Percentiles rank a stretch among this genome's conserved stretches.
Evolutionary conservation across 1,140 invertebrate genomes (phyloP).

Genomic region (Paramacrobiotus metropolitanus): DNA sequence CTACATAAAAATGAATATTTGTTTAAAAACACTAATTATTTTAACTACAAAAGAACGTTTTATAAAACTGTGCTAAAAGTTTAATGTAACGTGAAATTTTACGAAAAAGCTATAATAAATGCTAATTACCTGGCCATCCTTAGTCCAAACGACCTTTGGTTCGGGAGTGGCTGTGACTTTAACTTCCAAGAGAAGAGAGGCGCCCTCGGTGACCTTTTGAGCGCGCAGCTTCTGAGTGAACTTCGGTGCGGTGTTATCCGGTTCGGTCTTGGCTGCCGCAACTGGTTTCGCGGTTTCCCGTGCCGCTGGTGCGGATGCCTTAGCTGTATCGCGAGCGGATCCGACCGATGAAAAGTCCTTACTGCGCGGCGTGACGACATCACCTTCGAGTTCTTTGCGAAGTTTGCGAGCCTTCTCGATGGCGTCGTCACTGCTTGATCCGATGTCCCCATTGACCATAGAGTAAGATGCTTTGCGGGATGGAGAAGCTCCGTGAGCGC

Average conservation of each 20-base stretch:
- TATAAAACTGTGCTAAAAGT: neutral
- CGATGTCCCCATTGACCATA: neutral
- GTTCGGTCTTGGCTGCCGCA: neutral
- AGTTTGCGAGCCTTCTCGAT: constrained; percentile 2
- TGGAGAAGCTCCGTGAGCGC: neutral
- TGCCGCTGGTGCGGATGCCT: neutral
- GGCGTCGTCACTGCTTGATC: neutral
- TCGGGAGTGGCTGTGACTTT: constrained; percentile 69
- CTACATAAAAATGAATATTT: too few species aligned
- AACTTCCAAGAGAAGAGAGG: constrained; percentile 45
- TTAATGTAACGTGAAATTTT: neutral
- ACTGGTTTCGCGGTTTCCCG: neutral
- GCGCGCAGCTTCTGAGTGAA: constrained; percentile 45
- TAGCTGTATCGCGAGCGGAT: neutral
- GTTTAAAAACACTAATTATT: too few species aligned
- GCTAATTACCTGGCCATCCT: constrained; percentile 38
- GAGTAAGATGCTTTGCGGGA: neutral
- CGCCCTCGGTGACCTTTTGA: constrained; percentile 53
- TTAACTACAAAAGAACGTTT: neutral
- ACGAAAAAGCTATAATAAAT: neutral
- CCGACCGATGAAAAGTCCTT: neutral
- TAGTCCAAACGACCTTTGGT: constrained; percentile 57
- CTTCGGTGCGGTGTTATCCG: constrained; percentile 31
- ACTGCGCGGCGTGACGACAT: neutral
- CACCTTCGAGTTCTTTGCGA: neutral